Percentiles rank a stretch among this genome's conserved stretches.
Evolutionary conservation across 2,797 vertebrate genomes (phyloP).

Genomic region (Potorous gilbertii): DNA sequence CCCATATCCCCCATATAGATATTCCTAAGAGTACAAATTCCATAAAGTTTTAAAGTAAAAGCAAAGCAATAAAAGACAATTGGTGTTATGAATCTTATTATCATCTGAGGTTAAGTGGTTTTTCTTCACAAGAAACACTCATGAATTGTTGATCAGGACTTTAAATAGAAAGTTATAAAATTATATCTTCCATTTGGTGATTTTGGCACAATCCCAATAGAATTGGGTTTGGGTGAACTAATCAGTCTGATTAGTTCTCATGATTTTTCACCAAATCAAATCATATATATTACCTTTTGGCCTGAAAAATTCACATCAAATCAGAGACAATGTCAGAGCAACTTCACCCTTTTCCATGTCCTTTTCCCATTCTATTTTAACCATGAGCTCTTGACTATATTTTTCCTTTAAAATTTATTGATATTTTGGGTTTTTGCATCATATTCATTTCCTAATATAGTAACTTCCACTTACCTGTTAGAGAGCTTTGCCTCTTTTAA

Average conservation of each 20-base stretch:
- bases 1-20: constrained; percentile 45
- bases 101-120: constrained; percentile 67
- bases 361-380: constrained; percentile 41
- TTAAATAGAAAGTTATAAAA: constrained; percentile 65
- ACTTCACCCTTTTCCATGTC: neutral
- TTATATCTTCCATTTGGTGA: constrained; percentile 60
- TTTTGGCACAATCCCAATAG: constrained; percentile 67
- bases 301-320: constrained; percentile 56
- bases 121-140: constrained; percentile 40
- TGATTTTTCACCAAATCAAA: constrained; percentile 61
- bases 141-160: constrained; percentile 54
- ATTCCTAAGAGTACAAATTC: constrained; percentile 54
- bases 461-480: neutral
- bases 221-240: constrained; percentile 67
- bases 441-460: neutral
- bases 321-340: constrained; percentile 21
- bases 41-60: constrained; percentile 37
- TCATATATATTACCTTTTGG: constrained; percentile 47
- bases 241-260: constrained; percentile 70
- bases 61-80: constrained; percentile 51
- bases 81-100: constrained; percentile 62
- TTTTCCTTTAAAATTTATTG: neutral
- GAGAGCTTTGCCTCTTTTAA: neutral
- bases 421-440: neutral
- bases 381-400: constrained; percentile 33